A percentile compares a stretch with the other conserved stretches of the same genome.
Conservation (phyloP, 2,113 vertebrate species). For the Hiodon tergisus region DNA sequence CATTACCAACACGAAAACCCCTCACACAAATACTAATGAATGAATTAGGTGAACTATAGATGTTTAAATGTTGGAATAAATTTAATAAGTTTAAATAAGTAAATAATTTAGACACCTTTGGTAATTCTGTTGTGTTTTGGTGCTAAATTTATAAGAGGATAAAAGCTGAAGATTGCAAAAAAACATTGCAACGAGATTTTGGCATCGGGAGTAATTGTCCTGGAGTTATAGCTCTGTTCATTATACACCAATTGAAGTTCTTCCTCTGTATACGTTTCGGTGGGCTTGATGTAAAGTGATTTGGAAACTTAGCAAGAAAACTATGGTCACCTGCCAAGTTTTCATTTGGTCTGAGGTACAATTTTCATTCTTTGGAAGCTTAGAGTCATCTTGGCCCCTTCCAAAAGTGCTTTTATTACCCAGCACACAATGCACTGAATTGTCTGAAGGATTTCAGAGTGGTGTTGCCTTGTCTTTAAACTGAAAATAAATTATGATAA, state of each 20-base stretch:
- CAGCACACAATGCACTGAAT: slow-evolving; percentile 47
- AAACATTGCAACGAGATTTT: too few relatives aligned
- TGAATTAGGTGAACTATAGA: too few relatives aligned
- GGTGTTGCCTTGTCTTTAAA: slow-evolving; percentile 53
- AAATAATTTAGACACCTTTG: too few relatives aligned
- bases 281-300: slow-evolving; percentile 49
- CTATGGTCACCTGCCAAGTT: slow-evolving; percentile 49
- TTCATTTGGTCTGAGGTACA: slow-evolving; percentile 52
- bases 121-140: too few relatives aligned
- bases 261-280: slow-evolving; percentile 20
- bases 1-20: too few relatives aligned
- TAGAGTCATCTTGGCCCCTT: slow-evolving; percentile 37
- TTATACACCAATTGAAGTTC: too few relatives aligned
- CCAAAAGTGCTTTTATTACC: slow-evolving; percentile 49
- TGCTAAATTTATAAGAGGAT: too few relatives aligned
- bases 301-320: slow-evolving; percentile 45
- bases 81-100: too few relatives aligned
- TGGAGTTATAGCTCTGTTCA: too few relatives aligned
- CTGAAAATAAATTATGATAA: slow-evolving; percentile 54
- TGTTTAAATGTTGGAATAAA: neutral
- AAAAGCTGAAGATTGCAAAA: too few relatives aligned
- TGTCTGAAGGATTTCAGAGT: slow-evolving; percentile 41
- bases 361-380: slow-evolving; percentile 54
- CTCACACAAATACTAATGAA: too few relatives aligned
- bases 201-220: too few relatives aligned